Conservation (phyloP, 2,888 invertebrate species). For the Microlaimidae sp. region DNA sequence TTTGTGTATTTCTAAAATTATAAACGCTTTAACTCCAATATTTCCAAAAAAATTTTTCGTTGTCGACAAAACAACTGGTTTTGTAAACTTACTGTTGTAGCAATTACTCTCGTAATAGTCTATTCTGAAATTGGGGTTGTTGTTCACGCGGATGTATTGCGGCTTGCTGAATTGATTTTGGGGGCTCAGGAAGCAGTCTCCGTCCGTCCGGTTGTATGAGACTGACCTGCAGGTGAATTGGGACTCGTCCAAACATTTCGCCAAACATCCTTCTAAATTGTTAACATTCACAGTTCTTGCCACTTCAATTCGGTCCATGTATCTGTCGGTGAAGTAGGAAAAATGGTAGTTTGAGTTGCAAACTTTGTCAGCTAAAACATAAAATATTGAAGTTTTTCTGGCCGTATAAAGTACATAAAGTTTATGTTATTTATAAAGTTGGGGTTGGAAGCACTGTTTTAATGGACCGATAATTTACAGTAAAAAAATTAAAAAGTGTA, state of each 20-base stretch:
- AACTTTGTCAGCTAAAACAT: constrained; percentile 24
- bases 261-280: constrained; percentile 25
- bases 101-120: constrained; percentile 36
- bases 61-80: no score
- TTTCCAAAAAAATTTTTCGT: no score
- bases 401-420: no score
- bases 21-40: no score
- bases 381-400: no score
- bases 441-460: no score
- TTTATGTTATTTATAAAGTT: no score
- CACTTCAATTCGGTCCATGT: constrained; percentile 27
- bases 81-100: constrained; percentile 31
- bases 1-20: no score
- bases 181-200: constrained; percentile 23
- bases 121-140: constrained; percentile 34
- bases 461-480: no score
- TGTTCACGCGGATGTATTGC: constrained; percentile 28
- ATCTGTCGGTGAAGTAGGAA: constrained; percentile 33
- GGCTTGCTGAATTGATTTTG: constrained; percentile 33
- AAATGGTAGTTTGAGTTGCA: constrained; percentile 32
- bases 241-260: constrained; percentile 10
- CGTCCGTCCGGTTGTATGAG: constrained; percentile 33
- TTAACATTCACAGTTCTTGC: not conserved
- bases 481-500: no score
- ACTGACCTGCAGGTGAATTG: constrained; percentile 28